Conservation (phyloP, 1,140 invertebrate genomes). For the Sipha flava region DNA sequence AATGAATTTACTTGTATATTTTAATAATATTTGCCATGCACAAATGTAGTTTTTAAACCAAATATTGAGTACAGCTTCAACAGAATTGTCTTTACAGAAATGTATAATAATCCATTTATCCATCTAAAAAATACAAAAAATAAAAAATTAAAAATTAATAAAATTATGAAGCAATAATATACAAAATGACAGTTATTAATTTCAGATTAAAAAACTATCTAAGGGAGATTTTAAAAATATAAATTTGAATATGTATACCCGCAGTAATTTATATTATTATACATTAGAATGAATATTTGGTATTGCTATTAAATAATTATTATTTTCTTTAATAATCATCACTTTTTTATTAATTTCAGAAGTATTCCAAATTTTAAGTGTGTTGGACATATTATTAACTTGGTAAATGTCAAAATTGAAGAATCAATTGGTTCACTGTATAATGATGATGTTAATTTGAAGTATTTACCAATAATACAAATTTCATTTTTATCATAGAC, state of each 20-base stretch:
- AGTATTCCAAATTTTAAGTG: no score
- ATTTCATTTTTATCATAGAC: not conserved
- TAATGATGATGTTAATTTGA: not conserved
- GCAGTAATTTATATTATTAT: not conserved
- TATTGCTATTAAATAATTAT: not conserved
- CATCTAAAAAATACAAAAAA: not conserved
- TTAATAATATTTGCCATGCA: not conserved
- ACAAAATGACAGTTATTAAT: no score
- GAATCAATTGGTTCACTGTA: not conserved
- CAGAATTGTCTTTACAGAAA: not conserved
- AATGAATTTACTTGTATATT: constrained; percentile 15
- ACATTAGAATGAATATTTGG: not conserved
- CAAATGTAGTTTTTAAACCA: not conserved
- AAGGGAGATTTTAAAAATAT: no score
- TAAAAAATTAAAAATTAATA: not conserved
- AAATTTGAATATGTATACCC: not conserved
- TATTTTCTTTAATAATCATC: not conserved
- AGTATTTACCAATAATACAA: not conserved
- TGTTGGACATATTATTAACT: not conserved
- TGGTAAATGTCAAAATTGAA: not conserved
- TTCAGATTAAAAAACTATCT: no score
- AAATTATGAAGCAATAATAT: not conserved
- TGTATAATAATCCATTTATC: not conserved
- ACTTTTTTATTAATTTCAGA: not conserved
- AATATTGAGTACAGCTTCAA: not conserved